phyloP scores from a whole-genome alignment of 2,113 vertebrate species.

The Tamias sibiricus region DNA sequence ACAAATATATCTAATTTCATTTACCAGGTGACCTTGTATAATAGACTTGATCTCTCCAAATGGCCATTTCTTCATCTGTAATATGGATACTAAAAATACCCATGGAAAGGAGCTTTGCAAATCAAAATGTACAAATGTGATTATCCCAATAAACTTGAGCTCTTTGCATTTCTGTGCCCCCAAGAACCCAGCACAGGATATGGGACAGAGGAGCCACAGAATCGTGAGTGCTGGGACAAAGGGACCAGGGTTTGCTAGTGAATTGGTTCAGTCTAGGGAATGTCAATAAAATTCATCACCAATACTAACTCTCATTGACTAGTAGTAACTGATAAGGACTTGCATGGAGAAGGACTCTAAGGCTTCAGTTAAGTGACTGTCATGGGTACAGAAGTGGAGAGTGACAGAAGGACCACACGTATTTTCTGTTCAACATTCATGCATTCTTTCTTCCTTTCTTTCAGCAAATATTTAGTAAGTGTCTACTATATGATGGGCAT shows the following conservation, averaged over 20 bases:
- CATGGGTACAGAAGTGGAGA: neutral
- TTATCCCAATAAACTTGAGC: neutral
- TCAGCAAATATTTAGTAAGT: neutral
- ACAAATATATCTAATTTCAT: constrained; percentile 49
- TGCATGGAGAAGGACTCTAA: neutral
- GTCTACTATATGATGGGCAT: neutral
- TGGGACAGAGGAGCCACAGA: neutral
- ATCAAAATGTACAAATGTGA: constrained; percentile 7
- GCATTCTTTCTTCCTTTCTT: neutral
- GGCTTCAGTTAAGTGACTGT: neutral
- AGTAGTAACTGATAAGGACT: neutral
- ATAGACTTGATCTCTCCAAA: constrained; percentile 45
- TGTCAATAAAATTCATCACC: neutral
- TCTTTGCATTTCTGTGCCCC: neutral
- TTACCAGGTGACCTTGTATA: constrained; percentile 39
- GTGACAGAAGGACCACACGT: neutral
- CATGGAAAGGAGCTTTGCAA: neutral
- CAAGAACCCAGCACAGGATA: neutral
- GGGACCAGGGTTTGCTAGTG: neutral
- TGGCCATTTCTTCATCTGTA: constrained; percentile 1
- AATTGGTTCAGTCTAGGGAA: neutral
- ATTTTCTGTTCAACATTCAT: neutral
- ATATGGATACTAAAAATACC: constrained; percentile 52
- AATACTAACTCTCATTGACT: neutral
- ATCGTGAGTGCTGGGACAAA: neutral